Percentiles rank a stretch among this genome's conserved stretches.
These are phyloP conservation scores for Gopherus evgoodei DNA, from an alignment of 2,113 vertebrate genomes.

Conservation along the genomic window DNA sequence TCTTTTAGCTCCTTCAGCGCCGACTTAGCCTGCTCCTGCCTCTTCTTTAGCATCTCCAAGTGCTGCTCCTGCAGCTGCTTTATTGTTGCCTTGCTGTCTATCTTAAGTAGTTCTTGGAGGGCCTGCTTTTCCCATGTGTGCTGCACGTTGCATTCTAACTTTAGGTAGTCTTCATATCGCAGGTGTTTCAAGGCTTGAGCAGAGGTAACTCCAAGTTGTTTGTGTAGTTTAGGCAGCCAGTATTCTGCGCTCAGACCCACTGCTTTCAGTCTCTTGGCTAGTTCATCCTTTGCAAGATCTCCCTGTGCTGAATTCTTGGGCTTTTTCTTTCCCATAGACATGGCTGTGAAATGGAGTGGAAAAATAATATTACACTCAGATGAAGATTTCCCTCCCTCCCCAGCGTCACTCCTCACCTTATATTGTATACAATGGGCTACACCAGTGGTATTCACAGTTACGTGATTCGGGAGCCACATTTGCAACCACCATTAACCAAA, in stretches of 20 bases:
- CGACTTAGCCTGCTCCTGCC: background rate
- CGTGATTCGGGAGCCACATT: no score
- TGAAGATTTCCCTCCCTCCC: no score
- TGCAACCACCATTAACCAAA: no score
- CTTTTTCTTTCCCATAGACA: background rate
- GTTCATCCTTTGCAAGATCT: background rate
- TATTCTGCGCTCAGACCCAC: background rate
- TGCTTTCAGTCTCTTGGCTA: background rate
- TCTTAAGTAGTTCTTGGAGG: slow-evolving; percentile 14
- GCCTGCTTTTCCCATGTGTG: slow-evolving; percentile 45
- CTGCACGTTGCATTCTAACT: background rate
- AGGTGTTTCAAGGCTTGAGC: background rate
- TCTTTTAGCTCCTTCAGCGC: background rate
- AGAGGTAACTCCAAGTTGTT: slow-evolving; percentile 19
- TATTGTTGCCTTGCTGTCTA: accelerated
- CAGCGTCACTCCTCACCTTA: no score
- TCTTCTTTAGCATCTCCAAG: background rate
- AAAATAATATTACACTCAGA: background rate
- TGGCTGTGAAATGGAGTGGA: slow-evolving; percentile 1
- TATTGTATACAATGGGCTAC: no score
- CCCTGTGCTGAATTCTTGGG: background rate
- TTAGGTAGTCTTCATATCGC: background rate
- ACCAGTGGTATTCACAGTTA: no score
- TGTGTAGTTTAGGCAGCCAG: slow-evolving; percentile 46
- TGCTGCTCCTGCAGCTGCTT: background rate